Base-by-base conservation (phyloP, 53 echinoderm and acorn worm species). In the Apostichopus leukothele region DNA sequence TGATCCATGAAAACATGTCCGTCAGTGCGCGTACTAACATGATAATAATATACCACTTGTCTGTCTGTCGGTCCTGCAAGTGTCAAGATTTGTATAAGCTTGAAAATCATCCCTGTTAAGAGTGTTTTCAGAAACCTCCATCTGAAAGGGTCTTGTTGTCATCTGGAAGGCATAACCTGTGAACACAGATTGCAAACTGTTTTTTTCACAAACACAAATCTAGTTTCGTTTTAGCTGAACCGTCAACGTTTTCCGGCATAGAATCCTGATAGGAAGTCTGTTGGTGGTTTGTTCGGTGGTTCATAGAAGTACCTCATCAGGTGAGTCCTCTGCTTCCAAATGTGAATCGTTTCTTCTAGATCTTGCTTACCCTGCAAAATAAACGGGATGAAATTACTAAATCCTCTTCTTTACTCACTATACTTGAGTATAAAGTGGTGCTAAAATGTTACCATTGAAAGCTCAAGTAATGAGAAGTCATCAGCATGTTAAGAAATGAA, bases 281-380 rank as follows among this genome's bases (percentile, higher is more conserved):
- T 93, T 68, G 92, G 91, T 25, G 74, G 83, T 39, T 94, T 91
- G 78, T 89, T 87, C 61, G 95, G 93, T 55, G 95, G 92, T 73
- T 96, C 93, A 7, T 93, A 55, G 90, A 98, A 98, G 93, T 92
- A 98, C 21, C 94, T 81, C 98, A 98, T 95, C 51, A 98, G 61
- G 87, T 98, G 98, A 11, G 98, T 91, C 26, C 91, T 85, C 88
- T 98, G 98, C 67, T 98, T 98, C 98, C 98, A 98, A 7, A 98
- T 91, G 20, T 93, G 87, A 73, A 95, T 95, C 16, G 98, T 98
- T 74, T 98, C 98, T 59, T 98, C 95, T 21, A 98, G 83, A 50
- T 98, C 95, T 93, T 94, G 92, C 88, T 98, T 98, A 52, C 98
- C 98, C 98, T 98, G 85, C 1, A 67, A 88, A 55, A 18, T 9